Percentiles rank a stretch among this genome's conserved stretches.
Conservation (phyloP, 2,888 invertebrate genomes). For the Dolichopus griseipennis region DNA sequence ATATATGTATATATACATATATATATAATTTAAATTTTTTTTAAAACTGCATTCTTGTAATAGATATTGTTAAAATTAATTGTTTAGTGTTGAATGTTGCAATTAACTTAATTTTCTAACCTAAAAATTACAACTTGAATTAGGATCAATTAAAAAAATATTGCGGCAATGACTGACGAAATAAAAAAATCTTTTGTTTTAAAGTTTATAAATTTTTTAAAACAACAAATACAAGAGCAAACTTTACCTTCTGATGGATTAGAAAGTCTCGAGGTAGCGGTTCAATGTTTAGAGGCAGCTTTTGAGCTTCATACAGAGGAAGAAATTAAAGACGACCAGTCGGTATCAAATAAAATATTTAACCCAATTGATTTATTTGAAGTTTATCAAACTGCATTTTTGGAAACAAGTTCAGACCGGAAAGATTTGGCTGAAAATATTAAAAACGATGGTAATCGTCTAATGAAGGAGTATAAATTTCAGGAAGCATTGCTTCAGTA, state of each 20-base stretch:
- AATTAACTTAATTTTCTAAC: too few relatives aligned
- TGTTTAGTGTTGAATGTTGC: too few relatives aligned
- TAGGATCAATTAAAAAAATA: too few relatives aligned
- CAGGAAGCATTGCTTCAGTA: conserved; percentile 77
- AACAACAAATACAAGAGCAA: conserved; percentile 34
- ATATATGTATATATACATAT: too few relatives aligned
- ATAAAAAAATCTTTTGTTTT: conserved; percentile 40
- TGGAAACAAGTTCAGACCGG: conserved; percentile 46
- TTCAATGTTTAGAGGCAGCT: conserved; percentile 88
- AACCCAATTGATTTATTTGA: conserved; percentile 43
- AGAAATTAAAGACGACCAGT: conserved; percentile 22
- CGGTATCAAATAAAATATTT: conserved; percentile 23
- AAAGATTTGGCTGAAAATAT: conserved; percentile 68
- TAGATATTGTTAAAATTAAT: too few relatives aligned
- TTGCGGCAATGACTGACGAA: conserved; percentile 32
- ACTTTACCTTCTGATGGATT: conserved; percentile 36
- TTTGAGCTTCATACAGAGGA: conserved; percentile 55
- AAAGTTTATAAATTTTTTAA: conserved; percentile 38
- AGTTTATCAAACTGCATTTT: conserved; percentile 41
- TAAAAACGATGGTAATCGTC: conserved; percentile 78
- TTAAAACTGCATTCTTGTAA: too few relatives aligned
- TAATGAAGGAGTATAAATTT: conserved; percentile 78
- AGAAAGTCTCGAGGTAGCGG: conserved; percentile 71
- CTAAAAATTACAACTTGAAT: too few relatives aligned
- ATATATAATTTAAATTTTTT: too few relatives aligned